Percentiles rank a stretch among this genome's conserved stretches.
These are phyloP conservation scores for Idaea aversata DNA, from an alignment of 2,888 invertebrate genomes.

Conservation along the genomic window DNA sequence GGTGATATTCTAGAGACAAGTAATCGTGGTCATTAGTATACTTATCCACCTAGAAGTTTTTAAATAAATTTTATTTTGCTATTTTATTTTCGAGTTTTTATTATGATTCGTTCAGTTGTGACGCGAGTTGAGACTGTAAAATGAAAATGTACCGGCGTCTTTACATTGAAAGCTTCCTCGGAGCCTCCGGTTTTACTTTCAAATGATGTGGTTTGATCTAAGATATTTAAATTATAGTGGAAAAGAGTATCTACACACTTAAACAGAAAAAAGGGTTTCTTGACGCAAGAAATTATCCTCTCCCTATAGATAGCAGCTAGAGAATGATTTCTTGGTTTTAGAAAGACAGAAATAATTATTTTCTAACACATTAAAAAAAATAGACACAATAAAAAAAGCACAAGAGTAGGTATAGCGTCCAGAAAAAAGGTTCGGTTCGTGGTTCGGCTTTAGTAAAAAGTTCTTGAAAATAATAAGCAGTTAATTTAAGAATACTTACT, in stretches of 20 bases:
- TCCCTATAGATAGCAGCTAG: no score
- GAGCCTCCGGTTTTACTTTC: slow-evolving; percentile 1
- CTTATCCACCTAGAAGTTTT: slow-evolving; percentile 26
- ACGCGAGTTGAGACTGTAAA: slow-evolving; percentile 10
- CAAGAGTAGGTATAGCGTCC: no score
- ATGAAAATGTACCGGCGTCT: slow-evolving; percentile 3
- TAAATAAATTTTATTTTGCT: slow-evolving; percentile 28
- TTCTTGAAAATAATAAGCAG: no score
- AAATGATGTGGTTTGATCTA: not conserved
- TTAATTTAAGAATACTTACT: no score
- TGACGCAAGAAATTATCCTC: no score
- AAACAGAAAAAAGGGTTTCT: no score
- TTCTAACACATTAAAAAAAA: no score
- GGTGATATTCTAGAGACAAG: not conserved
- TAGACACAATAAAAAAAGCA: no score
- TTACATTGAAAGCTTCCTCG: not conserved
- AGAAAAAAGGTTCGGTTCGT: no score
- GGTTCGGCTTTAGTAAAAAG: no score
- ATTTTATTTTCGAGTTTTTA: slow-evolving; percentile 18
- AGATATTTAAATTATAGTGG: not conserved
- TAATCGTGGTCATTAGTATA: not conserved
- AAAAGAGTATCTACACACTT: not conserved
- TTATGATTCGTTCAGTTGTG: slow-evolving; percentile 23
- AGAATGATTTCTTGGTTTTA: no score
- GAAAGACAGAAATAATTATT: no score